Conservation (phyloP, 1,140 invertebrate genomes). For the Bemisia tabaci region DNA sequence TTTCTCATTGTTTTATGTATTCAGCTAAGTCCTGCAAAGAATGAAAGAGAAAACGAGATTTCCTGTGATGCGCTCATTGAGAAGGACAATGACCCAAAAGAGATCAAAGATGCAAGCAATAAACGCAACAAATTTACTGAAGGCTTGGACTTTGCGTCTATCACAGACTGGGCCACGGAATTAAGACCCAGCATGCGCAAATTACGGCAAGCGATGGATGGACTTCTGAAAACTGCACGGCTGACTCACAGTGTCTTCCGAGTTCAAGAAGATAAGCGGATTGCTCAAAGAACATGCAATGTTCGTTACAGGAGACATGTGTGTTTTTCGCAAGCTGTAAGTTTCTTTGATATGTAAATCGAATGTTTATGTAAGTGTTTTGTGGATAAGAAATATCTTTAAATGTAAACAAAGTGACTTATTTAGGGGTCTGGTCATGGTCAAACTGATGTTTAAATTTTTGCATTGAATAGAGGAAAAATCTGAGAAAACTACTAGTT, state of each 20-base stretch:
- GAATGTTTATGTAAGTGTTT: neutral
- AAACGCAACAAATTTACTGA: conserved; percentile 50
- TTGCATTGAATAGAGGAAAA: no score
- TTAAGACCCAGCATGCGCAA: conserved; percentile 66
- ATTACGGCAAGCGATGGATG: conserved; percentile 64
- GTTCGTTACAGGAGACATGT: conserved; percentile 66
- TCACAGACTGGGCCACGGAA: conserved; percentile 61
- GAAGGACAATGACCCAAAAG: neutral
- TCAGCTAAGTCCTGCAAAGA: neutral
- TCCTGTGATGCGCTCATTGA: neutral
- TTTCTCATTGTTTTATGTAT: neutral
- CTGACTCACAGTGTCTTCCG: conserved; percentile 78
- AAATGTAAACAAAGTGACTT: no score
- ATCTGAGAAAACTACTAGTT: no score
- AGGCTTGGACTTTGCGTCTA: conserved; percentile 44
- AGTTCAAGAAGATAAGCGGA: conserved; percentile 56
- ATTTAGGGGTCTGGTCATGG: no score
- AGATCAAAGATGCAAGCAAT: neutral
- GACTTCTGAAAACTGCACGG: conserved; percentile 61
- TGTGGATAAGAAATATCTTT: no score
- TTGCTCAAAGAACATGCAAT: conserved; percentile 44
- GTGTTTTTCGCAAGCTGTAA: conserved; percentile 84
- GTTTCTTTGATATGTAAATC: conserved; percentile 24
- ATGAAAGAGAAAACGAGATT: neutral
- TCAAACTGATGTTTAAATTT: no score